These are phyloP conservation scores for Notothenia coriiceps DNA, from an alignment of 2,113 vertebrate genomes.

Conservation along the genomic window DNA sequence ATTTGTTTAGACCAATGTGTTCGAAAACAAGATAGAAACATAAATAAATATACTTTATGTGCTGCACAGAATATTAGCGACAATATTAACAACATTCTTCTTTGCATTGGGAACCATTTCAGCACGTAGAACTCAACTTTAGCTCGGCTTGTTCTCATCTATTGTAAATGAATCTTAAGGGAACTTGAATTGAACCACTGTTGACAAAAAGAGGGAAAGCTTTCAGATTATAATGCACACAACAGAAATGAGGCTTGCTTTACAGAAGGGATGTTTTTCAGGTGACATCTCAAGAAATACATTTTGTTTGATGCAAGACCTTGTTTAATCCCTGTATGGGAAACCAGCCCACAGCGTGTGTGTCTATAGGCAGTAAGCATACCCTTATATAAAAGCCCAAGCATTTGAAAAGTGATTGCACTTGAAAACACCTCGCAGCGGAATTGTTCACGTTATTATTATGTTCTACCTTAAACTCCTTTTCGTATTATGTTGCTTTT, in stretches of 20 bases:
- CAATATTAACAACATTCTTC: background rate
- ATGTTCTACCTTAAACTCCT: slow-evolving; percentile 2
- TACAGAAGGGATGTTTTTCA: background rate
- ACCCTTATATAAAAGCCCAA: slow-evolving; percentile 37
- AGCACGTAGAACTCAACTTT: background rate
- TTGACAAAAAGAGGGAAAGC: background rate
- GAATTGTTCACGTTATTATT: slow-evolving; percentile 40
- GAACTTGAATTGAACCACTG: background rate
- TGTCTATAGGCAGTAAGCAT: slow-evolving; percentile 43
- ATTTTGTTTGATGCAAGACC: slow-evolving; percentile 18
- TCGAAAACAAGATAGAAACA: background rate
- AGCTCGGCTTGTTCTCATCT: too few relatives aligned
- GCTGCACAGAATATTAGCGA: background rate
- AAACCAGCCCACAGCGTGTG: slow-evolving; percentile 25
- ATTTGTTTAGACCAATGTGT: background rate
- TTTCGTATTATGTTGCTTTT: slow-evolving; percentile 23
- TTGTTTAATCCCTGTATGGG: slow-evolving; percentile 38
- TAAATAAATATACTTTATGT: background rate
- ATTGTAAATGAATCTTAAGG: too few relatives aligned
- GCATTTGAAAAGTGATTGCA: slow-evolving; percentile 44
- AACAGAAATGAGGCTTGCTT: background rate
- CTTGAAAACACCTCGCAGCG: slow-evolving; percentile 18
- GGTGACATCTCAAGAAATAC: slow-evolving; percentile 9
- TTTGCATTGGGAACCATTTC: background rate
- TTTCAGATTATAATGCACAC: background rate